These are phyloP conservation scores for Gallinago paraguaiae DNA, from an alignment of 2,113 vertebrate species.

Conservation along the genomic window DNA sequence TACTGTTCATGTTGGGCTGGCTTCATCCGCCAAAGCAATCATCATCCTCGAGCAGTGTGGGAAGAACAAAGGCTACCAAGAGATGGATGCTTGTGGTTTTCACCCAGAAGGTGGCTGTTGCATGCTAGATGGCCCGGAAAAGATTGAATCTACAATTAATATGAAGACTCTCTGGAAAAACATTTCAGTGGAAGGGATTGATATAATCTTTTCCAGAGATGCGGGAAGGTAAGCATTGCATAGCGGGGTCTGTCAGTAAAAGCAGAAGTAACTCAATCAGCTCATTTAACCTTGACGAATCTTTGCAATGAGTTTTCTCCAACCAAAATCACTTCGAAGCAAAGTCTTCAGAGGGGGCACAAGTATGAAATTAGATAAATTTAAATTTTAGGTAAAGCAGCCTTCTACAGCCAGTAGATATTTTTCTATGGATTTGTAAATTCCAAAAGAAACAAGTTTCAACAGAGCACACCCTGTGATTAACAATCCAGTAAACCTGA, in stretches of 20 bases:
- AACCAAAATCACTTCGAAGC: not conserved
- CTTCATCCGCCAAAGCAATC: conserved; percentile 70
- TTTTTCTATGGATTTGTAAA: conserved; percentile 38
- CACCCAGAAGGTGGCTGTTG: conserved; percentile 76
- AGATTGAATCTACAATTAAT: conserved; percentile 77
- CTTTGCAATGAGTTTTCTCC: not conserved
- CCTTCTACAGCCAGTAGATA: not conserved
- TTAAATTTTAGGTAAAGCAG: not conserved
- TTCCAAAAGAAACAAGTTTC: conserved; percentile 33
- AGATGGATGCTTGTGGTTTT: conserved; percentile 78
- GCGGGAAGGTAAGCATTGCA: conserved; percentile 77
- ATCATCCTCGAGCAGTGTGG: conserved; percentile 83
- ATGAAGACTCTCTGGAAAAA: conserved; percentile 77
- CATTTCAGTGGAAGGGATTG: conserved; percentile 59
- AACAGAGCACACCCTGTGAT: not conserved
- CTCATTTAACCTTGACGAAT: not conserved
- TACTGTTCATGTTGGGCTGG: conserved; percentile 79
- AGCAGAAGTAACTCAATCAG: not conserved
- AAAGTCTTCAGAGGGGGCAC: not conserved
- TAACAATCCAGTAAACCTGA: not conserved
- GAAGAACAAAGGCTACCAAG: conserved; percentile 81
- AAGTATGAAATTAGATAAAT: not conserved
- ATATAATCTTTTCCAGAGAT: conserved; percentile 80
- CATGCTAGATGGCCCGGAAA: conserved; percentile 78
- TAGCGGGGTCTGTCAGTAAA: not conserved